Percentiles rank a stretch among this genome's conserved stretches.
These are phyloP conservation scores for Thalassarche chlororhynchos DNA, from an alignment of 2,113 vertebrate species.

Conservation along the genomic window DNA sequence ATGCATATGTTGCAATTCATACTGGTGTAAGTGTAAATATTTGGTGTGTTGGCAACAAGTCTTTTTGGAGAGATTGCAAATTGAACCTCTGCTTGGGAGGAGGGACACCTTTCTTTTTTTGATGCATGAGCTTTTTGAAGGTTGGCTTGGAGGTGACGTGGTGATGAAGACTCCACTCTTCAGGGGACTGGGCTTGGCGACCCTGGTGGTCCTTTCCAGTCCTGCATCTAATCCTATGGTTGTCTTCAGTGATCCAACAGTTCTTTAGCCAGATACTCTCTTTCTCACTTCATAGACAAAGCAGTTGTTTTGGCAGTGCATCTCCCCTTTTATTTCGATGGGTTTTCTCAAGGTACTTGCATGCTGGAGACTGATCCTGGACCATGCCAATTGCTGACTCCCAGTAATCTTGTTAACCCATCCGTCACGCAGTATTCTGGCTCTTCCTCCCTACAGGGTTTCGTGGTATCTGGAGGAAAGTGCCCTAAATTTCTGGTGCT, in stretches of 20 bases:
- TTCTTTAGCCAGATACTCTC: conserved; percentile 55
- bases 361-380: background rate
- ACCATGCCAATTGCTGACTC: background rate
- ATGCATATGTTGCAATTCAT: conserved; percentile 34
- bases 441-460: background rate
- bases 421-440: background rate
- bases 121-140: conserved; percentile 1
- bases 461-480: conserved; percentile 8
- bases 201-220: conserved; percentile 44
- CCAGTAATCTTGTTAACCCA: background rate
- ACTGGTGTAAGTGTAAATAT: conserved; percentile 17
- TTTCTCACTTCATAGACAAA: background rate
- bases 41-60: conserved; percentile 25
- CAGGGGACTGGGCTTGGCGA: background rate
- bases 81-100: conserved; percentile 50
- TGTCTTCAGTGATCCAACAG: conserved; percentile 64
- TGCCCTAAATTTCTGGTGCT: conserved; percentile 11
- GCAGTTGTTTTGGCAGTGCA: background rate
- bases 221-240: background rate
- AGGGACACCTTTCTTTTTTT: conserved; percentile 9
- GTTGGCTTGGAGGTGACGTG: conserved; percentile 27
- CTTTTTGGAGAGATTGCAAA: conserved; percentile 14
- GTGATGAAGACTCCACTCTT: conserved; percentile 57
- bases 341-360: background rate
- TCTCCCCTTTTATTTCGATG: background rate